A percentile compares a stretch with the other conserved stretches of the same genome.
Evolutionary conservation across 1,140 invertebrate species (phyloP).

Genomic region (Drosophila kohkoa): DNA sequence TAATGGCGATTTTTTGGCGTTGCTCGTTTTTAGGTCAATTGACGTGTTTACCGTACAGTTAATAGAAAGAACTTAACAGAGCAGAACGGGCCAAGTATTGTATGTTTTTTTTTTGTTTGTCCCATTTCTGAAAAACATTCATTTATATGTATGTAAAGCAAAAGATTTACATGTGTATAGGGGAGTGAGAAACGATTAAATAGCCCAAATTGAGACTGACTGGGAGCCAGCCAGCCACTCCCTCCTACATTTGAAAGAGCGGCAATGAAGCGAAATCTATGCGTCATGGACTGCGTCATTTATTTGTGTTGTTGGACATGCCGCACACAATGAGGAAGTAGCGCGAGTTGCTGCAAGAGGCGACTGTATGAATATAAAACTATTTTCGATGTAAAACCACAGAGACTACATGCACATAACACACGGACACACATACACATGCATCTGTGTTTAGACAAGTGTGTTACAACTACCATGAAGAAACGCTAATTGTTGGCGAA

Average conservation of each 20-base stretch:
- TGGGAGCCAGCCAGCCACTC: conserved; percentile 21
- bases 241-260: conserved; percentile 27
- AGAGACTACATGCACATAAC: not conserved
- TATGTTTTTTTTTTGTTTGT: conserved; percentile 3
- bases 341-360: conserved; percentile 35
- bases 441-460: conserved; percentile 21
- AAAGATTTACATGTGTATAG: conserved; percentile 24
- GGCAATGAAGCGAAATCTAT: conserved; percentile 47
- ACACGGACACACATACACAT: not conserved
- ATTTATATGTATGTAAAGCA: conserved; percentile 11
- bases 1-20: conserved; percentile 34
- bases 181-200: conserved; percentile 23
- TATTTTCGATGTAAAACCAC: conserved; percentile 37
- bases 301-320: conserved; percentile 35
- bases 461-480: conserved; percentile 26
- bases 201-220: conserved; percentile 23
- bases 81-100: conserved; percentile 26
- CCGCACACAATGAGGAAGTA: conserved; percentile 49
- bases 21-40: conserved; percentile 77
- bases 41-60: conserved; percentile 54
- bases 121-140: conserved; percentile 26
- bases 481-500: conserved; percentile 39
- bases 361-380: conserved; percentile 16
- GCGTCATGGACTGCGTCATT: conserved; percentile 57
- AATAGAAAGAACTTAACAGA: conserved; percentile 35